Conservation (phyloP, 2,888 invertebrate genomes). For the Mimumesa dahlbomi region DNA sequence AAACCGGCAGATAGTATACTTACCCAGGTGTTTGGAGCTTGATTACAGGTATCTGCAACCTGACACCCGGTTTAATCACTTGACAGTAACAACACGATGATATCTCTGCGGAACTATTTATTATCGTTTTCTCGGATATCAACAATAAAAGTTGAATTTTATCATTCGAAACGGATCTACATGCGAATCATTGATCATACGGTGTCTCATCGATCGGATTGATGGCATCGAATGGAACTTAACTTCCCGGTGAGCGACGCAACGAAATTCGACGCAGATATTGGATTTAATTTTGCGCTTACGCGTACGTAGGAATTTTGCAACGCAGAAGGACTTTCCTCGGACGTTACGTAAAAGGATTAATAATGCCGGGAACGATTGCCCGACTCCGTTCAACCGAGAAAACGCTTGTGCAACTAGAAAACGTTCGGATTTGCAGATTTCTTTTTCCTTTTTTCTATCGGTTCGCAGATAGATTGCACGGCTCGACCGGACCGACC, state of each 20-base stretch:
- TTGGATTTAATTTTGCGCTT: too few relatives aligned
- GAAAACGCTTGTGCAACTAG: slow-evolving; percentile 60
- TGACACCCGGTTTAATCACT: neutral
- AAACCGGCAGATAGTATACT: neutral
- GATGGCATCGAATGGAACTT: too few relatives aligned
- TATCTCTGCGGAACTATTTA: neutral
- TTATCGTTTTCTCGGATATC: too few relatives aligned
- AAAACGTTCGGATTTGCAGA: slow-evolving; percentile 39
- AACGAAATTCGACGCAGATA: too few relatives aligned
- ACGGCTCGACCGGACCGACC: neutral
- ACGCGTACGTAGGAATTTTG: neutral
- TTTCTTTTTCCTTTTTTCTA: neutral
- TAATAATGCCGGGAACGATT: slow-evolving; percentile 39
- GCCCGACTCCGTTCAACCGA: slow-evolving; percentile 48
- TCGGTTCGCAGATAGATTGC: neutral
- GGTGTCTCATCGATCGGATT: too few relatives aligned
- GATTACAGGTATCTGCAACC: slow-evolving; percentile 1
- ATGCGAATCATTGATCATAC: too few relatives aligned
- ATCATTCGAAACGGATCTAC: too few relatives aligned
- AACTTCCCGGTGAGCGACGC: too few relatives aligned
- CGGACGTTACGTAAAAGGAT: slow-evolving; percentile 59
- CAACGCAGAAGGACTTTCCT: slow-evolving; percentile 39
- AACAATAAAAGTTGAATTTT: too few relatives aligned
- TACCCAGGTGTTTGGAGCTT: neutral
- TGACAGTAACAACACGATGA: slow-evolving; percentile 6